A percentile compares a stretch with the other conserved stretches of the same genome.
Evolutionary conservation across 2,113 vertebrate genomes (phyloP).

Genomic region (Hystrix cristata): DNA sequence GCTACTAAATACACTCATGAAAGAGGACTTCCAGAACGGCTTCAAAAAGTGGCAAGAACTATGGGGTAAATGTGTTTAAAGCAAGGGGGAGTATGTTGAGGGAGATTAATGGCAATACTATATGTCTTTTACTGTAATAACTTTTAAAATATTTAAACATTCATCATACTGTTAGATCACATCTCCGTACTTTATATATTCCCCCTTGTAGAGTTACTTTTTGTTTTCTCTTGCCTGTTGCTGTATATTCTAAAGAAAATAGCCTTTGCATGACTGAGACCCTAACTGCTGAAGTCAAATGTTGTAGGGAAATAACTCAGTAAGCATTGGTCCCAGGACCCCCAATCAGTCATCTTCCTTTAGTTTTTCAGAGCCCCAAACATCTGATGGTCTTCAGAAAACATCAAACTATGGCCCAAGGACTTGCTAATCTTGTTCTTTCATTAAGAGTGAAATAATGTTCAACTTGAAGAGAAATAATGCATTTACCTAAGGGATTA

Average conservation of each 20-base stretch:
- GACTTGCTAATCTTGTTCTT: background rate
- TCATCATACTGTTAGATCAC: background rate
- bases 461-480: background rate
- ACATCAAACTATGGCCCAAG: background rate
- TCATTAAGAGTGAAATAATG: background rate
- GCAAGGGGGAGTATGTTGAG: background rate
- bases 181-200: background rate
- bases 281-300: background rate
- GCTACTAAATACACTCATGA: background rate
- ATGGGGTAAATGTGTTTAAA: background rate
- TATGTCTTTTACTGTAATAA: background rate
- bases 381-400: background rate
- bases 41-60: background rate
- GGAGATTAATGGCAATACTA: background rate
- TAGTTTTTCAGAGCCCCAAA: background rate
- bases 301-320: background rate
- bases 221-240: background rate
- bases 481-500: background rate
- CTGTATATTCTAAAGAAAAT: background rate
- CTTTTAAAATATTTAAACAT: background rate
- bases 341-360: background rate
- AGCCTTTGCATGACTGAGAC: background rate
- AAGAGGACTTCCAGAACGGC: background rate
- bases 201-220: background rate
- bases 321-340: background rate